Conservation (phyloP, 2,797 vertebrate genomes). For the Erpetoichthys calabaricus region DNA sequence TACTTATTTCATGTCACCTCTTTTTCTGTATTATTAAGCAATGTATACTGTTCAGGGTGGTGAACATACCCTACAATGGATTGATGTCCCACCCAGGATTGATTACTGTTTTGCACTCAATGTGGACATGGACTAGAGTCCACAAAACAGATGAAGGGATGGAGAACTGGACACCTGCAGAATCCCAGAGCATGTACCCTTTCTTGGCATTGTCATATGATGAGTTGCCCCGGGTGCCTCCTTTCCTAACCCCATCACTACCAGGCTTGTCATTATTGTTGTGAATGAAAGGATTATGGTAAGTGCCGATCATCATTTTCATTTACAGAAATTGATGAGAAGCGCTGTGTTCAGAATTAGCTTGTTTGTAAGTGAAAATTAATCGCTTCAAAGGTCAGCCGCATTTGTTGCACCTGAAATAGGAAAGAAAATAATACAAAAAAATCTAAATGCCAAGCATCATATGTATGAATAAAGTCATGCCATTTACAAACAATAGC, state of each 20-base stretch:
- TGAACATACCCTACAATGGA: no score
- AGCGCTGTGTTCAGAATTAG: not conserved
- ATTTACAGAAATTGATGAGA: not conserved
- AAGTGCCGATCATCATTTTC: not conserved
- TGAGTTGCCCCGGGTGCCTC: no score
- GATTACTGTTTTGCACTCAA: no score
- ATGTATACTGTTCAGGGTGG: no score
- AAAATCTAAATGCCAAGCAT: not conserved
- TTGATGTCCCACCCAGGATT: no score
- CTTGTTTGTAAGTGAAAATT: not conserved
- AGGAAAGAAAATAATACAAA: not conserved
- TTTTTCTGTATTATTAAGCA: no score
- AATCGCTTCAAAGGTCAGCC: not conserved
- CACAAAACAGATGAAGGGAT: no score
- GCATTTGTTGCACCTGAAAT: not conserved
- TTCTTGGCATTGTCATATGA: not conserved
- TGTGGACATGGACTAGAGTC: no score
- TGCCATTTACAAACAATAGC: constrained; percentile 4
- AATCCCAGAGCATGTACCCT: not conserved
- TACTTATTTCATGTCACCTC: no score
- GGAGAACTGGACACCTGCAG: no score
- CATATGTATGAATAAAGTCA: not conserved
- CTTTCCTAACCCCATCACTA: no score
- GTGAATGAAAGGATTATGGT: not conserved
- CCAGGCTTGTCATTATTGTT: no score